A percentile compares a stretch with the other conserved stretches of the same genome.
Conservation (phyloP, 2,888 invertebrate genomes). For the Nephrotoma appendiculata region DNA sequence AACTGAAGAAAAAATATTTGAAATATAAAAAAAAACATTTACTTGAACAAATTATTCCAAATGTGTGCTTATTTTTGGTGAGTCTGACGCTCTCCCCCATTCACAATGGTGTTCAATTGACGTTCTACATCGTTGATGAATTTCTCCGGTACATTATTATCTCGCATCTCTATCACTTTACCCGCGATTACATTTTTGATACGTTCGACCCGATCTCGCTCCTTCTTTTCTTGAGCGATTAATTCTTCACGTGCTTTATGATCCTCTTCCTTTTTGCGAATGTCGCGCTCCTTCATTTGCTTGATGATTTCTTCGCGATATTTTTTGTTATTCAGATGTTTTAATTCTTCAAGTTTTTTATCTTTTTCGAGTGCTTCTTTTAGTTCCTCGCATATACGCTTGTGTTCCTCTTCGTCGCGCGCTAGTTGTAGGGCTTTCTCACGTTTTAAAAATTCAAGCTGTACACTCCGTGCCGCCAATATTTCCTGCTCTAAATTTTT, state of each 20-base stretch:
- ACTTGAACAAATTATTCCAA: background rate
- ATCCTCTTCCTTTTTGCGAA: slow-evolving; percentile 22
- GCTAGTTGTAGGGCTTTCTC: slow-evolving; percentile 27
- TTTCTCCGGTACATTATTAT: slow-evolving; percentile 30
- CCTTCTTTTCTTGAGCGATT: slow-evolving; percentile 25
- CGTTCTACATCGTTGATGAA: slow-evolving; percentile 30
- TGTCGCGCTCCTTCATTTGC: slow-evolving; percentile 28
- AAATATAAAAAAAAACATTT: background rate
- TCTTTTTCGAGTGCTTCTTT: slow-evolving; percentile 25
- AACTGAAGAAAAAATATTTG: background rate
- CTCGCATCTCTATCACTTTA: slow-evolving; percentile 28
- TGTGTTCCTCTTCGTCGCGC: slow-evolving; percentile 28
- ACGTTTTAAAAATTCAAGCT: slow-evolving; percentile 25
- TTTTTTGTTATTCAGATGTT: slow-evolving; percentile 19
- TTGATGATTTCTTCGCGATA: slow-evolving; percentile 28
- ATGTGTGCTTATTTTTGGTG: background rate
- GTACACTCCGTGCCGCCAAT: slow-evolving; percentile 22
- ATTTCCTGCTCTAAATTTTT: slow-evolving; percentile 24
- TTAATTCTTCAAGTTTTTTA: slow-evolving; percentile 19
- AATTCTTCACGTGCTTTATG: slow-evolving; percentile 24
- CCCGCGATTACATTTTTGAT: slow-evolving; percentile 26
- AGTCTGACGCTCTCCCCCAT: background rate
- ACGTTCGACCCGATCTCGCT: slow-evolving; percentile 25
- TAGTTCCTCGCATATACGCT: slow-evolving; percentile 22
- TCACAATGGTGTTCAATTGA: slow-evolving; percentile 11